Base-by-base conservation (phyloP, 1,140 invertebrate species). In the Heliconius himera region DNA sequence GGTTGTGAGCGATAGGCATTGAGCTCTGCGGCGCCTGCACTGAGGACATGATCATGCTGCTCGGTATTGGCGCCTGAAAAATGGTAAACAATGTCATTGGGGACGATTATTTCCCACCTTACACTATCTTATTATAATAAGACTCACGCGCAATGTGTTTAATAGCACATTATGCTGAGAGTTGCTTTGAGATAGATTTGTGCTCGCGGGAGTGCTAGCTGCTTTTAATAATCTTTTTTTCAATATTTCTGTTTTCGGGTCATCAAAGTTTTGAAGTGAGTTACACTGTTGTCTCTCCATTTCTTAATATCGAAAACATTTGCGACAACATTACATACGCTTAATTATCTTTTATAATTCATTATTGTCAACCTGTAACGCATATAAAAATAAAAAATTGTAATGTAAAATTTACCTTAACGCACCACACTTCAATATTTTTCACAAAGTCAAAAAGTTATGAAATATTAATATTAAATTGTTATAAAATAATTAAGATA, bases 221-320 rank as follows among this genome's bases (percentile, higher is more conserved):
- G 92, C 88, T 87, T 93, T 93, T 80, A 94, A 87, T 89, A 94
- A 90, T 90, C 92, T 91, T 88, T 93, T 94, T 92, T 94, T 94
- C 87, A 94, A 91, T 87, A 94, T 94, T 90, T 94, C 93, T 78
- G 91, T 90, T 91, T 92, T 94, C 73, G 91, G 88, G 78, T 93
- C 93, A 81, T 94, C 92, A 92, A 93, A 94, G 89, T 93, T 94
- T 94, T 94, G 93, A 93, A 94, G 91, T 93, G 89, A 85, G 91
- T 92, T 94, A 93, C 85, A 90, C 81, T 93, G 91, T 87, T 92
- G 89, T 90, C 88, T 92, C 87, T 94, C 93, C 92, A 93, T 94
- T 90, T 93, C 92, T 92, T 89, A 82, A 77, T 79, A 71, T 77
- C 81, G 78, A 88, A 84, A 92, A 87, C 82, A 83, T 86, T 88